Evolutionary conservation across 2,888 invertebrate genomes (phyloP).

Genomic region (Lithophane leautieri): DNA sequence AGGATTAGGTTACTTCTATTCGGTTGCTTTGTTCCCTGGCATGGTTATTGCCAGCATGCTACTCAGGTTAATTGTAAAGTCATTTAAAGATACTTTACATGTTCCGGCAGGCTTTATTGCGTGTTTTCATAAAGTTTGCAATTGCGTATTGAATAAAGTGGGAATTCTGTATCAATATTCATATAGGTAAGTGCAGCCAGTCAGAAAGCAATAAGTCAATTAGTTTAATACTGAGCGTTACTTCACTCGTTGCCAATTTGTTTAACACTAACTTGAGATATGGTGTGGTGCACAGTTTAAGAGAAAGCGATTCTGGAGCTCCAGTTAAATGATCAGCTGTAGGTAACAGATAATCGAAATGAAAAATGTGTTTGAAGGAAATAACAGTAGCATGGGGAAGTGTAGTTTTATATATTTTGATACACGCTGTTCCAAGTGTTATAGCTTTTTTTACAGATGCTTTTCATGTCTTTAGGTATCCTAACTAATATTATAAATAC

Average conservation of each 20-base stretch:
- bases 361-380: not conserved
- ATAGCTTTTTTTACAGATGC: not conserved
- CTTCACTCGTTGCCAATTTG: slow-evolving; percentile 71
- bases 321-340: not conserved
- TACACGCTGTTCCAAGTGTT: not conserved
- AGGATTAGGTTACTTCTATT: not conserved
- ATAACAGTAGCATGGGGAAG: not conserved
- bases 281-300: slow-evolving; percentile 51
- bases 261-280: slow-evolving; percentile 58
- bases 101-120: not conserved
- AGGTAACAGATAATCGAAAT: not conserved
- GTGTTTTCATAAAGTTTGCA: not conserved
- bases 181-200: slow-evolving; percentile 23
- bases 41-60: not conserved
- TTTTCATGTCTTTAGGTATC: too few relatives aligned
- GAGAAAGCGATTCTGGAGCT: not conserved
- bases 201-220: slow-evolving; percentile 76
- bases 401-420: not conserved
- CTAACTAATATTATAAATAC: too few relatives aligned
- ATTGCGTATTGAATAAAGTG: slow-evolving; percentile 3
- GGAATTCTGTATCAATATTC: slow-evolving; percentile 37
- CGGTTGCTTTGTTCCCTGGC: not conserved
- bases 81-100: not conserved
- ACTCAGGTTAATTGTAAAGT: not conserved
- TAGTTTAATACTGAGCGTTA: slow-evolving; percentile 70